Evolutionary conservation across 2,113 vertebrate genomes (phyloP), one percentile per base, ranked within the genome.

Genomic region (Lanius collurio): DNA sequence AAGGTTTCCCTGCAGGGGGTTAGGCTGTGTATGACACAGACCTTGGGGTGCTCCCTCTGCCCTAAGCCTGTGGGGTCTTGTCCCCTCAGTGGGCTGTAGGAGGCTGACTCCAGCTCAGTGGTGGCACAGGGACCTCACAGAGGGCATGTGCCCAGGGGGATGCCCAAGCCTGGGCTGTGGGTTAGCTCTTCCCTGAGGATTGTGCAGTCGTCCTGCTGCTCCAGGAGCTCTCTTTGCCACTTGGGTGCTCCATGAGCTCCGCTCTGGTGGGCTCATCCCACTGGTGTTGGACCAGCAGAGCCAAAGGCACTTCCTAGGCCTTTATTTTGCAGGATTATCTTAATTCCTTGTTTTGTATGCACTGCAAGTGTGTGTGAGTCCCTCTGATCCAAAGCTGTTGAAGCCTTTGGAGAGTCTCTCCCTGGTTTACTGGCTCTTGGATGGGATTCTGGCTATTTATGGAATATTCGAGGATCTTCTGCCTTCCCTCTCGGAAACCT

Each of bases 271-370:
- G 30, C 62, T 68, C 59, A 10, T 50, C 65, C 46, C 1, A 5
- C 4, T 13, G 30, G 0, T 56, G 27, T 16, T 70, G 60, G 49
- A 42, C 19, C 74, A 81, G 82, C 94, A 82, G 28, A 83, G 77
- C 63, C 41, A 21, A 6, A 69, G 39, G 63, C 39, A 2, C 20
- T 59, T 46, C 39, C 79, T 59, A 11, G 57, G 35, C 46, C 46
- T 90, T 82, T 59, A 11, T 93, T 80, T 60, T 1, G 0, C 88
- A 74, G 47, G 6, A 22, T 78, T 83, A 15, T 39, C 64, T 69
- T 69, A 50, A 95, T 96, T 90, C 53, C 35, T 76, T 74, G 81
- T 60, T 90, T 67, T 73, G 77, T 73, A 24, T n/a, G 33, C 59
- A 9, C 55, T 91, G 75, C 46, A 39, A 31, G 13, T 1, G 8